Base-by-base conservation (phyloP, 2,113 vertebrate species). In the Mus spicilegus region DNA sequence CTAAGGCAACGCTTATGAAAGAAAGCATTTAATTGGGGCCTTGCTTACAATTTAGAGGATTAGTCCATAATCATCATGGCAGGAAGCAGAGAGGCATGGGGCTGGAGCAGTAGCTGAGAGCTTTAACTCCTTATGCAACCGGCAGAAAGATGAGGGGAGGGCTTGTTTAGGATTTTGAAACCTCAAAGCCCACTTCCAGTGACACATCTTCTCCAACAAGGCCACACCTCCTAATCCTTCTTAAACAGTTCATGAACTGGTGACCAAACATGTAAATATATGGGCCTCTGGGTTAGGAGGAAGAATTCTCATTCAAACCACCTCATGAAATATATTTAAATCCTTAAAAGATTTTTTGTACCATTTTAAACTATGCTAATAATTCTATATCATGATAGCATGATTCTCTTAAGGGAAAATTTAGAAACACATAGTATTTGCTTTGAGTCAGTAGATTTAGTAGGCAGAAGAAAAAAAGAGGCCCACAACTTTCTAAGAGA, bases 371-470 rank as follows among this genome's bases (percentile, higher is more conserved):
- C 28, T 93, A 30, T 93, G 67, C 76, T 78, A 88, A 42, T 58
- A 84, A 78, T 78, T 85, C 12, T 7, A 70, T 70, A 86, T 76
- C 78, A 63, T 39, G 42, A 81, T 19, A 78, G 33, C 69, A 58
- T 82, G 30, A 82, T 49, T 94, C 80, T 95, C 33, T 81, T 51
- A 87, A 81, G 67, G 42, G 73, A 85, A 89, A 86, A 77, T 46
- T 93, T 63, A 76, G 85, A 51, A 95, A 91, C 54, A 77, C 51
- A 86, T 36, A 85, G 77, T 93, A 39, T 49, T 91, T 95, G 67
- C 51, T 89, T 93, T 93, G 84, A 65, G 26, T 91, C 54, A 77
- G 92, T 24, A 76, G 28, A 86, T 33, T 81, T 86, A 54, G n/a
- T 33, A 75, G 46, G 51, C 17, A 20, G 39, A 87, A 9, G 28